Evolutionary conservation across 2,888 invertebrate genomes (phyloP).

Genomic region (Malthinus seriepunctatus): DNA sequence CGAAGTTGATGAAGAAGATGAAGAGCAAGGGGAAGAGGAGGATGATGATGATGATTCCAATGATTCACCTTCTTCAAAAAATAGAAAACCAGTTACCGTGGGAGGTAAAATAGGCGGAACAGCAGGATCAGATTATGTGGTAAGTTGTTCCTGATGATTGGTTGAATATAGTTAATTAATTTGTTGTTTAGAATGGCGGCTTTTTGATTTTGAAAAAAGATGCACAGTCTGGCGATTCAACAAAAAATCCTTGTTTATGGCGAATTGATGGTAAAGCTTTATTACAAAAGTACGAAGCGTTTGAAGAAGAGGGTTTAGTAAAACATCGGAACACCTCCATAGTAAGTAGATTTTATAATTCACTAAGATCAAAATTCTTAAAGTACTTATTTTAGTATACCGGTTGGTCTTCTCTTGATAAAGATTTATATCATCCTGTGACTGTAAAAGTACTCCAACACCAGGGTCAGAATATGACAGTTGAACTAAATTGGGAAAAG

Average conservation of each 20-base stretch:
- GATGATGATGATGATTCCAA: slow-evolving; percentile 6
- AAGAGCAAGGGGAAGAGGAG: slow-evolving; percentile 4
- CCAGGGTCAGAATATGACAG: slow-evolving; percentile 46
- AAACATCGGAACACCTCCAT: slow-evolving; percentile 52
- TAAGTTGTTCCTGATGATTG: slow-evolving; percentile 9
- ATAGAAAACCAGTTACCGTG: slow-evolving; percentile 5
- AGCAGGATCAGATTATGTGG: slow-evolving; percentile 29
- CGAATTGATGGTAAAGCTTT: slow-evolving; percentile 55
- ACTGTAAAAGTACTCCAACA: slow-evolving; percentile 48
- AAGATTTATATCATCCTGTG: slow-evolving; percentile 50
- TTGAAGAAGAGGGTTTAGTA: slow-evolving; percentile 48
- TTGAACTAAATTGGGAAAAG: slow-evolving; percentile 50
- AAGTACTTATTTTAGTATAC: slow-evolving; percentile 47
- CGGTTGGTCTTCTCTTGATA: slow-evolving; percentile 53
- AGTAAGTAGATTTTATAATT: slow-evolving; percentile 41
- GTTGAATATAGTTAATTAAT: neutral
- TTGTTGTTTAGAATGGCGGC: slow-evolving; percentile 47
- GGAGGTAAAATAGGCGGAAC: slow-evolving; percentile 20
- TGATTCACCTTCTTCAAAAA: slow-evolving; percentile 1
- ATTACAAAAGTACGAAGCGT: slow-evolving; percentile 56
- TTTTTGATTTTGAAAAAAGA: slow-evolving; percentile 53
- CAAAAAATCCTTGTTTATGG: slow-evolving; percentile 52
- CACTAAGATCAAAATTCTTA: neutral
- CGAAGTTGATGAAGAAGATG: slow-evolving; percentile 9
- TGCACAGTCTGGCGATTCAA: slow-evolving; percentile 47